Base-by-base conservation (phyloP, 2,113 vertebrate genomes). In the Phaethon lepturus region DNA sequence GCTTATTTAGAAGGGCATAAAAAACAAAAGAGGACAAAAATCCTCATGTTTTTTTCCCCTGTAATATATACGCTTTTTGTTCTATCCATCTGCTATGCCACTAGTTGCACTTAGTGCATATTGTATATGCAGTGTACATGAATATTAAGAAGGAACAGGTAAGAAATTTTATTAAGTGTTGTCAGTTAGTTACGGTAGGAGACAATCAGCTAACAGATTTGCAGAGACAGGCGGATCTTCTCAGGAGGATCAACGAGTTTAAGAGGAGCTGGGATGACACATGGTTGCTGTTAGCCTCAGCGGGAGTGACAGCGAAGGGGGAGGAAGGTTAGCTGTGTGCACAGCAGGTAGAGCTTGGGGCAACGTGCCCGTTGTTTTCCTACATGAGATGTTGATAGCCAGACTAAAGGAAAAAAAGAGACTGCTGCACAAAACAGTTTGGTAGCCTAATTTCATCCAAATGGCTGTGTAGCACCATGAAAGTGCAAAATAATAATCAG, bases 191-290 rank as follows among this genome's bases (percentile, higher is more conserved):
- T 81, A 76, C 67, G n/a, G 78, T 94, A 58, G 64, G 60, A 93
- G 77, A 92, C 62, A 88, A 88, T 63, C 78, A 94, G 64, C 44
- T 69, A 91, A 94, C 79, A 91, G 80, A 97, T 96, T 97, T 82
- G 49, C 68, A 90, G 84, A 95, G 92, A 92, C 81, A 93, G 77
- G 86, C 0, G 0, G 29, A 74, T 92, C 73, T 88, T 94, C 86
- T 96, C 91, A 47, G 77, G 78, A 96, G 76, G 71, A 87, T 92
- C 91, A 87, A 67, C 0, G 23, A 88, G 69, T 86, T 90, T 95
- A 93, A 86, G 71, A 79, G 79, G 53, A 95, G 90, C 64, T 90
- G 52, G 77, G 63, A 67, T 93, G 92, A 94, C 94, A 96, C 87
- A 78, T 52, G 73, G 68, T 73, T 86, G 59, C 35, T 90, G 75